These are phyloP conservation scores for Ypsolopha sequella DNA, from an alignment of 2,888 invertebrate species.

Conservation along the genomic window DNA sequence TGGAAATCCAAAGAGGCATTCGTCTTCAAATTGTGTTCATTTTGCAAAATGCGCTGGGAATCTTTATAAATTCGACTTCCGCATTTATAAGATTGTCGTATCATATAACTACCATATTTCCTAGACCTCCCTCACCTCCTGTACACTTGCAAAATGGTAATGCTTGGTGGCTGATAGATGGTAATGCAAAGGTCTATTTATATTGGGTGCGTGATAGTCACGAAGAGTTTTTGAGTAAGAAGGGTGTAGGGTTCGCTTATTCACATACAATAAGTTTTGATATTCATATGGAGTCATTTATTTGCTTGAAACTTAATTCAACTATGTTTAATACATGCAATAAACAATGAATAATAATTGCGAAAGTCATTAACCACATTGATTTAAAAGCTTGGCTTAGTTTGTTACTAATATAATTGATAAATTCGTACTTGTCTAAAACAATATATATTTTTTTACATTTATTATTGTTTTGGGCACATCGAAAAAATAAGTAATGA, in stretches of 20 bases:
- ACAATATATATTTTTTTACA: too few relatives aligned
- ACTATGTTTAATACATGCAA: neutral
- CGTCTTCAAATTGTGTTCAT: conserved; percentile 66
- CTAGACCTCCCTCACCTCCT: conserved; percentile 18
- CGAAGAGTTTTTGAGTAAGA: conserved; percentile 25
- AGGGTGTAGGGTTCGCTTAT: neutral
- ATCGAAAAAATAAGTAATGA: too few relatives aligned
- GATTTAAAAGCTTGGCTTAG: too few relatives aligned
- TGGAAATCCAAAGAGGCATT: conserved; percentile 51
- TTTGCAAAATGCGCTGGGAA: conserved; percentile 53
- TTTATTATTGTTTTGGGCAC: too few relatives aligned
- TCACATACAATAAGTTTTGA: conserved; percentile 16
- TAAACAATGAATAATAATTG: neutral
- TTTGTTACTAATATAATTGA: too few relatives aligned
- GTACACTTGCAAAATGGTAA: conserved; percentile 11
- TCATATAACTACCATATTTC: conserved; percentile 20
- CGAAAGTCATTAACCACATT: conserved; percentile 4
- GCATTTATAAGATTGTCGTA: conserved; percentile 27
- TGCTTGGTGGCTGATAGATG: conserved; percentile 4
- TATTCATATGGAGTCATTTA: conserved; percentile 20
- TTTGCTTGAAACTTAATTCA: conserved; percentile 4
- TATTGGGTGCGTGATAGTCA: conserved; percentile 30
- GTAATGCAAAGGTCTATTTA: conserved; percentile 23
- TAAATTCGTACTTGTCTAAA: too few relatives aligned
- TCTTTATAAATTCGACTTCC: conserved; percentile 60